Percentiles rank a stretch among this genome's conserved stretches.
Evolutionary conservation across 2,797 vertebrate genomes (phyloP).

Genomic region (Jordanella pulchra): DNA sequence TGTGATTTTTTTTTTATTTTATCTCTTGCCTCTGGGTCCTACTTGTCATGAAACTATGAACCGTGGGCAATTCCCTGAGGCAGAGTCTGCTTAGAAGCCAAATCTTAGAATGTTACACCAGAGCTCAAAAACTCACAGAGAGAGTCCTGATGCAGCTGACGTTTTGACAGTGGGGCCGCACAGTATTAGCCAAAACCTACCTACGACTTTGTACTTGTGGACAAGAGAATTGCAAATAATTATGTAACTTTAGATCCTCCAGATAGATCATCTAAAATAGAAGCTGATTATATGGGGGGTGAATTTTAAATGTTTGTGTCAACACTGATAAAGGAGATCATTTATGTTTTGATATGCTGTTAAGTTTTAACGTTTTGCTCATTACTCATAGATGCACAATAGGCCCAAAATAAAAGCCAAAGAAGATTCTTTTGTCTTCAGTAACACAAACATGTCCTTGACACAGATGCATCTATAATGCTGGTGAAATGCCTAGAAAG

Average conservation of each 20-base stretch:
- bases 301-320: conserved; percentile 6
- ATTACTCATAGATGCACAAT: conserved; percentile 1
- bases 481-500: conserved; percentile 27
- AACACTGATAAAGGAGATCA: conserved; percentile 9
- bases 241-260: not conserved
- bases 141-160: conserved; percentile 4
- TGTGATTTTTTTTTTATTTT: not conserved
- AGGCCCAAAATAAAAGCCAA: not conserved
- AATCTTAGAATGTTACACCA: conserved; percentile 4
- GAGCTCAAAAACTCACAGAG: not conserved
- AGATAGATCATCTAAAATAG: not conserved
- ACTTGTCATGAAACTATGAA: conserved; percentile 12
- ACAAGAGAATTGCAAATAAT: too few species aligned
- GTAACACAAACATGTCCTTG: conserved; percentile 51
- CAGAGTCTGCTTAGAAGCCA: conserved; percentile 7
- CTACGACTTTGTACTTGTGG: not conserved
- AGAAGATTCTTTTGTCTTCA: conserved; percentile 8
- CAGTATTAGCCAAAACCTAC: not conserved
- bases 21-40: conserved; percentile 4
- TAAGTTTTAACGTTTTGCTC: not conserved
- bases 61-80: conserved; percentile 15
- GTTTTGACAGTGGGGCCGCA: conserved; percentile 1
- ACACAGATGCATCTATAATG: conserved; percentile 46
- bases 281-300: not conserved
- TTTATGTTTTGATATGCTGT: not conserved